Evolutionary conservation across 2,797 vertebrate genomes (phyloP), one percentile per base, ranked within the genome.

Genomic region (Poecilia velifera): DNA sequence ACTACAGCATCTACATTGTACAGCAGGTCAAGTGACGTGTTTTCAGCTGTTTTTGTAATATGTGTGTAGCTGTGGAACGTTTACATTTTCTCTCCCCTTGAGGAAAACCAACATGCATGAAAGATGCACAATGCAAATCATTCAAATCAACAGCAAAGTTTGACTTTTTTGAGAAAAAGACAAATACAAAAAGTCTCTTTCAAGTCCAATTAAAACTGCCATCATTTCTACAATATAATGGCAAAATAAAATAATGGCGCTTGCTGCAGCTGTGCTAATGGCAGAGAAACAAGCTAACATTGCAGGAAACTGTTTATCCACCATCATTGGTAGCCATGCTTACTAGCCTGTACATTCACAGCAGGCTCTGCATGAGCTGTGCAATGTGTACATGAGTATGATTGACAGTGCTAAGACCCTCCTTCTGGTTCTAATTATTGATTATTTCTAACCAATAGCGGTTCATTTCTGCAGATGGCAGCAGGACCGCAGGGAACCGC

Each of bases 1-100:
- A 98, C 59, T 99, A 99, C 10, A 96, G 97, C 89, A 98, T 99
- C 93, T 99, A 99, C n/a, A 97, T 99, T 0, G 96, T 99, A n/a
- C 97, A 99, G 85, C 98, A 99, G 97, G 98, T 98, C 87, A 86
- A 76, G 12, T 18, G 28, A 20, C 82, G n/a, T 47, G 1, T 74
- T 14, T 59, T 34, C 13, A 4, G 22, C 6, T 78, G 57, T 57
- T 46, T 64, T 47, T 31, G 64, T 57, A 4, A 64, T 28, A 43
- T 7, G 14, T 64, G 20, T 8, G n/a, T 59, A 31, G 57, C n/a
- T 59, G n/a, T 31, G n/a, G 55, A 59, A 28, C 14, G 4, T 59
- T 13, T 13, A 59, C n/a, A 31, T 59, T 28, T 59, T 31, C 55
- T 59, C n/a, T 59, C 10, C 55, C 13, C 28, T 62, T 34, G 16